Evolutionary conservation across 2,888 invertebrate genomes (phyloP).

Genomic region (Aleiodes leptofemur): DNA sequence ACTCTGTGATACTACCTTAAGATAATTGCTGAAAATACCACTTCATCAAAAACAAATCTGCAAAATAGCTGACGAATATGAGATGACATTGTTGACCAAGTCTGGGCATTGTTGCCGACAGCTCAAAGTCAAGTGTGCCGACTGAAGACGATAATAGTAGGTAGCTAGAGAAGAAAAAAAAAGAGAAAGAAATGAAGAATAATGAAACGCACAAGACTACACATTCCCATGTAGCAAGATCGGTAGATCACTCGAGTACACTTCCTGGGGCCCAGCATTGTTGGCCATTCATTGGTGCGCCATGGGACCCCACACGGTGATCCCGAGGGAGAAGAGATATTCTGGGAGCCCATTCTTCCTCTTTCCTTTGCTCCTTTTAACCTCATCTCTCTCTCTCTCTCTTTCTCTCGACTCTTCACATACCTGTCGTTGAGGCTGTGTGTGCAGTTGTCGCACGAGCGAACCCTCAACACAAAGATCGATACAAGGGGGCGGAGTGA

Average conservation of each 20-base stretch:
- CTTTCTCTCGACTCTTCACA: conserved; percentile 36
- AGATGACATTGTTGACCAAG: conserved; percentile 60
- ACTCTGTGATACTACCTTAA: not conserved
- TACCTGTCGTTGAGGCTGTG: conserved; percentile 40
- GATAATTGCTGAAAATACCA: conserved; percentile 56
- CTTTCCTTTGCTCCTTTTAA: conserved; percentile 43
- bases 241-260: conserved; percentile 70
- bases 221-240: conserved; percentile 55
- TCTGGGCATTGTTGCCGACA: conserved; percentile 61
- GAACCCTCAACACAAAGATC: conserved; percentile 33
- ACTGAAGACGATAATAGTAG: conserved; percentile 52
- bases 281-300: conserved; percentile 62
- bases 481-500: conserved; percentile 21
- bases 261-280: conserved; percentile 68
- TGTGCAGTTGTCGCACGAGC: conserved; percentile 43
- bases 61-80: conserved; percentile 37
- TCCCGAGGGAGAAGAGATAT: conserved; percentile 59
- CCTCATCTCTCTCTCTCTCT: conserved; percentile 53
- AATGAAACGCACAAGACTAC: conserved; percentile 47
- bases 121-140: conserved; percentile 69
- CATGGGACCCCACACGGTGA: conserved; percentile 71
- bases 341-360: conserved; percentile 53
- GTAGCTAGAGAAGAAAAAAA: conserved; percentile 6
- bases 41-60: conserved; percentile 70
- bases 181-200: conserved; percentile 48